These are phyloP conservation scores for Hemibagrus wyckioides DNA, from an alignment of 2,113 vertebrate genomes.

Conservation along the genomic window DNA sequence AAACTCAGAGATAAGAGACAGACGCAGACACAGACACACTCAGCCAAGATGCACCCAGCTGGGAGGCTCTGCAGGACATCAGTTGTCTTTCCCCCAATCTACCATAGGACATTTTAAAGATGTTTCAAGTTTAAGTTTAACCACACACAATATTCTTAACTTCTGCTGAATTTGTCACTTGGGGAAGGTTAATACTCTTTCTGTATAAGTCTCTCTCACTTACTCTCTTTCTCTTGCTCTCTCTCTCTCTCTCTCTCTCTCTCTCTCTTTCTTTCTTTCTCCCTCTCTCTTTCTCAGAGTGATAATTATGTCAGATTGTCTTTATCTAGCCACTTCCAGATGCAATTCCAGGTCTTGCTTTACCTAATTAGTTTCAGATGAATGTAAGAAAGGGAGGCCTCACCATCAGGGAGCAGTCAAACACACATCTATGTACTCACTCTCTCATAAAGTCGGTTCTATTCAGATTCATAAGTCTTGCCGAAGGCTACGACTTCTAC, in stretches of 20 bases:
- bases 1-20: conserved; percentile 30
- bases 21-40: neutral
- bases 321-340: conserved; percentile 40
- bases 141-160: neutral
- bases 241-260: conserved; percentile 12
- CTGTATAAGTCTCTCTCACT: neutral
- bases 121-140: neutral
- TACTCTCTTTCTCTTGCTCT: neutral
- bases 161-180: neutral
- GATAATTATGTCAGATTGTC: conserved; percentile 31
- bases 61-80: neutral
- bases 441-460: neutral
- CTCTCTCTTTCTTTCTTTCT: neutral
- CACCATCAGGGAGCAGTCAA: conserved; percentile 13
- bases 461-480: neutral
- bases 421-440: neutral
- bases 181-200: neutral
- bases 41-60: conserved; percentile 10
- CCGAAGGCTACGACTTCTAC: neutral
- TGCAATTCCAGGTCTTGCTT: conserved; percentile 30
- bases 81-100: neutral
- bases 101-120: neutral
- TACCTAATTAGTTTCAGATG: conserved; percentile 52
- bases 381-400: conserved; percentile 8
- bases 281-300: neutral